Evolutionary conservation across 2,888 invertebrate species (phyloP), one percentile per base, ranked within the genome.

Genomic region (Operophtera brumata): DNA sequence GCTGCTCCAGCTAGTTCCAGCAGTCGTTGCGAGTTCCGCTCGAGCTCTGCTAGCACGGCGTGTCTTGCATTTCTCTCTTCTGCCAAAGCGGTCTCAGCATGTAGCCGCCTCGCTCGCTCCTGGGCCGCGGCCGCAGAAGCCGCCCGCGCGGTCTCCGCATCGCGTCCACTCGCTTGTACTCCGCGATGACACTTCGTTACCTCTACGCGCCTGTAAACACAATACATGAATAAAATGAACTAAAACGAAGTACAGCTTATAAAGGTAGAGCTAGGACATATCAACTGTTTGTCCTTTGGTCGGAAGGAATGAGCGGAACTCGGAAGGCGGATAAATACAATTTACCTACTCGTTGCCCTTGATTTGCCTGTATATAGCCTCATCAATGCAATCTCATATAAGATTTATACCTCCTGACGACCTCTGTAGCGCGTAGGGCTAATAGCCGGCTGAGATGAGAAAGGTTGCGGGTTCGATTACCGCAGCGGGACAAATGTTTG

Each of bases 11-110:
- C 88, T 68, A 92, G 89, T 39, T 92, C 93, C 64, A 95, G 84
- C 36, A 96, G 93, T 46, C 95, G 87, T 69, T 94, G 93, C 13
- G 95, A 93, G 77, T 96, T 96, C 60, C 92, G 90, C 66, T 94
- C 93, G 41, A 96, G 82, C 78, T 96, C 95, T 11, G 93, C 92
- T 69, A 94, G 92, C 53, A 95, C 93, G 3, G 94, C 93, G n/a
- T 93, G 91, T 49, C 96, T 93, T 54, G 95, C 95, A 8, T 93
- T 91, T 2, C 93, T 90, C 70, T 96, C 96, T 10, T 93, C 93
- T 35, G 92, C 92, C 64, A 95, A 80, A 64, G 92, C 91, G 42
- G 91, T 80, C 70, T 94, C 93, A 43, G 92, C 87, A 60, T 91
- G 91, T 50, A 80, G 75, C 14, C 94, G 73, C 58, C 93, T 92